Evolutionary conservation across 2,797 vertebrate species (phyloP).

Genomic region (Danio albolineatus): DNA sequence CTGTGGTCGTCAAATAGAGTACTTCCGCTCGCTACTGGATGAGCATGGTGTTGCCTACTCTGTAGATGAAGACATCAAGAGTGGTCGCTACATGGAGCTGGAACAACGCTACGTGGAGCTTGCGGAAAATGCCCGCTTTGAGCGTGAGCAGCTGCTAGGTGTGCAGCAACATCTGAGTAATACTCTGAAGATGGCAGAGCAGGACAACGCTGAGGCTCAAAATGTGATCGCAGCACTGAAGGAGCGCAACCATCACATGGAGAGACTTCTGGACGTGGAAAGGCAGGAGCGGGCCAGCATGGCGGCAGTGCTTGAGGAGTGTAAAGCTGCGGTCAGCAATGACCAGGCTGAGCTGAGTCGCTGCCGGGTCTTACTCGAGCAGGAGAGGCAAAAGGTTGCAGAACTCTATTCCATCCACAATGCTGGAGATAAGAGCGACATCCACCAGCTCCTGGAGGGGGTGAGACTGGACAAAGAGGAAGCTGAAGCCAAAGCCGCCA

Average conservation of each 20-base stretch:
- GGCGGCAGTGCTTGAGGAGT: constrained; percentile 86
- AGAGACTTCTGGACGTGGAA: constrained; percentile 91
- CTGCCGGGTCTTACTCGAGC: constrained; percentile 90
- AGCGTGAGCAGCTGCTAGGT: constrained; percentile 93
- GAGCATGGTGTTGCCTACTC: constrained; percentile 90
- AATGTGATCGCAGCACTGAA: constrained; percentile 91
- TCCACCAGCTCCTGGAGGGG: constrained; percentile 91
- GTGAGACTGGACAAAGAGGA: constrained; percentile 92
- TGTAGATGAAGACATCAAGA: constrained; percentile 94
- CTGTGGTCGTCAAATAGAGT: constrained; percentile 92
- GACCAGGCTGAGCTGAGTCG: constrained; percentile 91
- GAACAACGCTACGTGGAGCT: constrained; percentile 94
- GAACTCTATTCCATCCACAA: constrained; percentile 94
- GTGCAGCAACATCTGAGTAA: constrained; percentile 97
- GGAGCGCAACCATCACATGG: constrained; percentile 96
- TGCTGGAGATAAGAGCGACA: constrained; percentile 90
- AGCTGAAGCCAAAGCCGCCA: constrained; percentile 86
- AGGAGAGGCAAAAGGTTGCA: constrained; percentile 91
- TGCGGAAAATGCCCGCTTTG: constrained; percentile 92
- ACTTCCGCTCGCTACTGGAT: constrained; percentile 90
- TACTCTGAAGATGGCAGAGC: constrained; percentile 96
- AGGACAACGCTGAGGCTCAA: constrained; percentile 96
- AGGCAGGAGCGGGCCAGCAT: constrained; percentile 85
- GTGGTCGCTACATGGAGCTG: constrained; percentile 93
- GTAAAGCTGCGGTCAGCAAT: constrained; percentile 83